Percentiles rank a stretch among this genome's conserved stretches.
Conservation (phyloP, 2,888 invertebrate species). For the Ecliptopera silaceata region DNA sequence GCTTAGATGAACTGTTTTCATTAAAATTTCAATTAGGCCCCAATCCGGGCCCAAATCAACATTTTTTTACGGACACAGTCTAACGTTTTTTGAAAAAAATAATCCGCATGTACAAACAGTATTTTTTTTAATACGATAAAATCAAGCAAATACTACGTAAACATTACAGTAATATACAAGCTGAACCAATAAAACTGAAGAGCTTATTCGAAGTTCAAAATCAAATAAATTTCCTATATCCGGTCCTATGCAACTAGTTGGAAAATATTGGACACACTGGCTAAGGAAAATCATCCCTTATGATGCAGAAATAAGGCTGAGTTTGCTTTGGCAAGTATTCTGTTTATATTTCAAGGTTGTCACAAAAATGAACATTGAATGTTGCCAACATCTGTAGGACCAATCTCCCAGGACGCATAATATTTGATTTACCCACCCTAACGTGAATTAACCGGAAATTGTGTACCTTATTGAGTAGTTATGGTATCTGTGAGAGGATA, state of each 20-base stretch:
- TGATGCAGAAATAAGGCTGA: conserved; percentile 14
- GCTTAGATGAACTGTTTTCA: too few species aligned
- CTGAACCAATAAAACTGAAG: neutral
- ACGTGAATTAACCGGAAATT: conserved; percentile 29
- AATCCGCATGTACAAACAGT: too few species aligned
- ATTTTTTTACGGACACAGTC: too few species aligned
- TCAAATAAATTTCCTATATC: conserved; percentile 11
- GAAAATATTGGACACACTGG: neutral
- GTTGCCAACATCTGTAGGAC: conserved; percentile 11
- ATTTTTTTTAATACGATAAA: too few species aligned
- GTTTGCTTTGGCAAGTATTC: conserved; percentile 8
- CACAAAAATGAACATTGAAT: conserved; percentile 33
- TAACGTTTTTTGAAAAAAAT: too few species aligned
- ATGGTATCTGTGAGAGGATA: conserved; percentile 22
- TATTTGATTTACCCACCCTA: conserved; percentile 26
- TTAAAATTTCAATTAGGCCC: too few species aligned
- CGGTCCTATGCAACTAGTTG: conserved; percentile 12
- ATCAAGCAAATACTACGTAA: too few species aligned
- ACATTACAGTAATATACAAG: neutral
- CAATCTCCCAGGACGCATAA: conserved; percentile 24
- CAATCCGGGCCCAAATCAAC: too few species aligned
- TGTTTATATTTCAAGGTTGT: conserved; percentile 20
- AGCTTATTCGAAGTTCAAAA: conserved; percentile 10
- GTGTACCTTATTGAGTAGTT: conserved; percentile 24
- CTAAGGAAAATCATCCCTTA: neutral